These are phyloP conservation scores for Julus scandinavius DNA, from an alignment of 2,888 invertebrate species.

Conservation along the genomic window DNA sequence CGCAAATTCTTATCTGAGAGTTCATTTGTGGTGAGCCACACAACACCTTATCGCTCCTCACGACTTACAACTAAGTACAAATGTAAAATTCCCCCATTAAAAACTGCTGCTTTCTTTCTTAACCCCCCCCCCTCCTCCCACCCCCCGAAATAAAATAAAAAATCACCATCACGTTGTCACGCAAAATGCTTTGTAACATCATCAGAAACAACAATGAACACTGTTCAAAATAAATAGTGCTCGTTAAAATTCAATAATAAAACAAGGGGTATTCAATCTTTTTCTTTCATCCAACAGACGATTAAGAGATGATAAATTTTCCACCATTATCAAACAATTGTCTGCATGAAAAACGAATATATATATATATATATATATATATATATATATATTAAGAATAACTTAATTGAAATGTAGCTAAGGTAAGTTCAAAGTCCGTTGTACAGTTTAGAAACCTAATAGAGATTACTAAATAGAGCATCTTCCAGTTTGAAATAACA, in stretches of 20 bases:
- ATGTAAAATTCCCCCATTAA: slow-evolving; percentile 36
- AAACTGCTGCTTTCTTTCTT: not conserved
- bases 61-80: slow-evolving; percentile 43
- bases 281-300: not conserved
- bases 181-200: slow-evolving; percentile 47
- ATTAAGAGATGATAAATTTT: slow-evolving; percentile 31
- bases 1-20: slow-evolving; percentile 42
- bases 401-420: not conserved
- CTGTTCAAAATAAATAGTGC: slow-evolving; percentile 41
- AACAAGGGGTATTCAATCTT: slow-evolving; percentile 7
- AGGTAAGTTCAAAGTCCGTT: not conserved
- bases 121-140: too few relatives aligned
- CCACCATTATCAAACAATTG: slow-evolving; percentile 2
- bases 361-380: too few relatives aligned
- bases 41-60: slow-evolving; percentile 50
- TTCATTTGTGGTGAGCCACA: slow-evolving; percentile 49
- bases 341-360: not conserved
- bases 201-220: slow-evolving; percentile 49
- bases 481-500: too few relatives aligned
- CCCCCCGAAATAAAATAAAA: not conserved
- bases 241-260: slow-evolving; percentile 50
- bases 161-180: slow-evolving; percentile 37
- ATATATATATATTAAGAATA: not conserved
- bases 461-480: too few relatives aligned
- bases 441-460: too few relatives aligned